Evolutionary conservation across 2,888 invertebrate genomes (phyloP), one percentile per base, ranked within the genome.

Genomic region (Limenitis arthemis): DNA sequence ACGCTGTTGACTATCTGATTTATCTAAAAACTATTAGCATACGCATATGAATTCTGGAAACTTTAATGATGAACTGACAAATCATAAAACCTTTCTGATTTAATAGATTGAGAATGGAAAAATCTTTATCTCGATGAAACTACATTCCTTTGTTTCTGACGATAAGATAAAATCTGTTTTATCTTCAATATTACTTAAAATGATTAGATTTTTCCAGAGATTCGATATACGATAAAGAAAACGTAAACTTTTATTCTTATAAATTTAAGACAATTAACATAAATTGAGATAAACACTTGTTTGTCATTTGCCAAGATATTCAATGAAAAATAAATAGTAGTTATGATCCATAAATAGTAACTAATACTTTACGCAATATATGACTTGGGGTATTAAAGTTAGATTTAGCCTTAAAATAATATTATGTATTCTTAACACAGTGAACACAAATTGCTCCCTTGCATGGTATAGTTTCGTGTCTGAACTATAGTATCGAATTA

Each of bases 341-440:
- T 20, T 20, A 1, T n/a, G 2, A 20, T 20, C 20, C 20, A 20
- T 20, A 20, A 20, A 3, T 3, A 20, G 20, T 20, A 3, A 20
- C 20, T 20, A 20, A 20, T 20, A 20, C 20, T 20, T 20, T 20
- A 20, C 20, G 20, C 4, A 3, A 3, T 1, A 20, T 3, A 20
- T 20, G 4, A 20, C 20, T 20, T 20, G 20, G 20, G 4, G 4
- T 20, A 20, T 20, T 20, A 20, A 20, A 20, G 4, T 20, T 20
- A 20, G 20, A 20, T 20, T 20, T 20, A 20, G 20, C 20, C 1
- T 20, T 67, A 61, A 58, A 59, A 71, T 75, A 80, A 78, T 78
- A 80, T 79, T 76, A 76, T 41, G 47, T 49, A 47, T 55, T 46
- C 51, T 50, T 49, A 47, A 44, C 49, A 37, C 41, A 42, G 37